Conservation (phyloP, 2,888 invertebrate genomes). For the Caenorhabditis sulstoni region DNA sequence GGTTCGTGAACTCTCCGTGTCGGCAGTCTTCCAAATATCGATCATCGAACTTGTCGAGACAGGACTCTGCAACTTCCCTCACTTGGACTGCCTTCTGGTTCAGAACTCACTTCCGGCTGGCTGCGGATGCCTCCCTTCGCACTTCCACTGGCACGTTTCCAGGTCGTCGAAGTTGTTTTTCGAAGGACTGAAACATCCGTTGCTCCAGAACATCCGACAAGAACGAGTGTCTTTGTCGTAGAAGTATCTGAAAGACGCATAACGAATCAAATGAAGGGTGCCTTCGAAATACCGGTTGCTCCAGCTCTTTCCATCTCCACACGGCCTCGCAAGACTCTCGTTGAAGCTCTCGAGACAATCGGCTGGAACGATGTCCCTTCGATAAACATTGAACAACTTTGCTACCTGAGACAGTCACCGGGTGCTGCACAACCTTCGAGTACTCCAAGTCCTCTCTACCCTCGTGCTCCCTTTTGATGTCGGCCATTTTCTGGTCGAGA, state of each 20-base stretch:
- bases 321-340: conserved; percentile 65
- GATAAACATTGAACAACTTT: too few relatives aligned
- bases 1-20: conserved; percentile 72
- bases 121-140: conserved; percentile 71
- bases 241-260: conserved; percentile 61
- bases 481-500: conserved; percentile 58
- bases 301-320: conserved; percentile 61
- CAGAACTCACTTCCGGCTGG: conserved; percentile 64
- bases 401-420: conserved; percentile 61
- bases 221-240: conserved; percentile 67
- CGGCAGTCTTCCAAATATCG: conserved; percentile 75
- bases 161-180: conserved; percentile 75
- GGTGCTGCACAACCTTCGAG: conserved; percentile 55
- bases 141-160: conserved; percentile 76
- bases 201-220: conserved; percentile 79
- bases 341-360: conserved; percentile 76
- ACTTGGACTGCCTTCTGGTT: neutral
- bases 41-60: conserved; percentile 75
- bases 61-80: conserved; percentile 66
- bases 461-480: conserved; percentile 57
- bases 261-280: neutral
- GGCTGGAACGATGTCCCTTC: conserved; percentile 57
- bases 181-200: conserved; percentile 68
- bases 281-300: conserved; percentile 63
- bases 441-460: conserved; percentile 58